Conservation (phyloP, 2,888 invertebrate genomes). For the Rhamphomyia laevipes region DNA sequence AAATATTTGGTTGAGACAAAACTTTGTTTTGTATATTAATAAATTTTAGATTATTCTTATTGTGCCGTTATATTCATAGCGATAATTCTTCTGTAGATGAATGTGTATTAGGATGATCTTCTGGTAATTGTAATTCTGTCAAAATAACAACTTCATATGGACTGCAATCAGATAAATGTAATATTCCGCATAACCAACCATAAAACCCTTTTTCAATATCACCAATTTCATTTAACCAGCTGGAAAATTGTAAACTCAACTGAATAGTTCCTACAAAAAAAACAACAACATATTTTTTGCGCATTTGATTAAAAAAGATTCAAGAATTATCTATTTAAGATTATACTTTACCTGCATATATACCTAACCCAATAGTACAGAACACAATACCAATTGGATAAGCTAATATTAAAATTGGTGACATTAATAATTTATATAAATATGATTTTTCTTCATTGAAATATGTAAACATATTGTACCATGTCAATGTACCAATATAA, state of each 20-base stretch:
- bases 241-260: constrained; percentile 52
- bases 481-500: constrained; percentile 61
- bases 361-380: constrained; percentile 51
- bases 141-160: constrained; percentile 52
- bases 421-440: constrained; percentile 48
- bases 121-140: constrained; percentile 41
- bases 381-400: constrained; percentile 58
- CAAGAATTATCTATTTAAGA: no score
- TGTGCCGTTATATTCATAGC: constrained; percentile 23
- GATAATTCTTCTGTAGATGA: constrained; percentile 38
- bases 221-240: constrained; percentile 58
- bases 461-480: constrained; percentile 63
- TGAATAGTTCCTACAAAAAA: constrained; percentile 39
- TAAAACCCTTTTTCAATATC: constrained; percentile 71
- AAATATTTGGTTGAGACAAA: no score
- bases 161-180: constrained; percentile 58
- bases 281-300: no score
- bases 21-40: no score
- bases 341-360: constrained; percentile 54
- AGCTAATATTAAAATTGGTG: constrained; percentile 53
- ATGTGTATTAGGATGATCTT: constrained; percentile 26
- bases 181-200: constrained; percentile 58
- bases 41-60: neutral
- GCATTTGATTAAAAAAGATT: no score
- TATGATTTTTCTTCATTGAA: constrained; percentile 55